A percentile compares a stretch with the other conserved stretches of the same genome.
These are phyloP conservation scores for Malaclemys terrapin DNA, from an alignment of 2,113 vertebrate species.

Conservation along the genomic window DNA sequence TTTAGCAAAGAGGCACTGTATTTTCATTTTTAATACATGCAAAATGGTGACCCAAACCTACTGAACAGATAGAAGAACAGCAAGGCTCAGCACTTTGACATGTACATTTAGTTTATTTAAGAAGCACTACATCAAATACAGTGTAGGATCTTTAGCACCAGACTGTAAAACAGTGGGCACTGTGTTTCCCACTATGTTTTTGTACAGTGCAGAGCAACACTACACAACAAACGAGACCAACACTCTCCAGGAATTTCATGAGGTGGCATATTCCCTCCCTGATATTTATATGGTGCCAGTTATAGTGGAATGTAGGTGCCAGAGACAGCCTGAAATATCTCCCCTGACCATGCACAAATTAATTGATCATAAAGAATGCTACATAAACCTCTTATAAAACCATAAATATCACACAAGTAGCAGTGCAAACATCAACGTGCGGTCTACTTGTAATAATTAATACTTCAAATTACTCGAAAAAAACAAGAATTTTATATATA, in stretches of 20 bases:
- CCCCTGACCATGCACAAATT: not conserved
- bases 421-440: not conserved
- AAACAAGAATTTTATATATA: not conserved
- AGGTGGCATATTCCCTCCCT: not conserved
- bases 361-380: not conserved
- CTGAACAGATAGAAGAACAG: not conserved
- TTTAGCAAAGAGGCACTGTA: not conserved
- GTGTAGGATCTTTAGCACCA: not conserved
- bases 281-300: fast-evolving
- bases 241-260: not conserved
- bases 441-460: not conserved
- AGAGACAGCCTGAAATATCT: not conserved
- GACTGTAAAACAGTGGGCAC: not conserved
- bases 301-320: not conserved
- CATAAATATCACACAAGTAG: slow-evolving; percentile 2
- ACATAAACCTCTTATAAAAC: not conserved
- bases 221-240: not conserved
- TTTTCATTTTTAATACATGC: not conserved
- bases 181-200: not conserved
- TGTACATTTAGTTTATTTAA: not conserved
- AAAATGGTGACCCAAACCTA: slow-evolving; percentile 3
- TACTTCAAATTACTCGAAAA: not conserved
- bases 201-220: not conserved
- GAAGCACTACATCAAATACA: not conserved
- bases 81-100: not conserved